Base-by-base conservation (phyloP, 1,140 invertebrate species). In the Muscidifurax raptorellus region DNA sequence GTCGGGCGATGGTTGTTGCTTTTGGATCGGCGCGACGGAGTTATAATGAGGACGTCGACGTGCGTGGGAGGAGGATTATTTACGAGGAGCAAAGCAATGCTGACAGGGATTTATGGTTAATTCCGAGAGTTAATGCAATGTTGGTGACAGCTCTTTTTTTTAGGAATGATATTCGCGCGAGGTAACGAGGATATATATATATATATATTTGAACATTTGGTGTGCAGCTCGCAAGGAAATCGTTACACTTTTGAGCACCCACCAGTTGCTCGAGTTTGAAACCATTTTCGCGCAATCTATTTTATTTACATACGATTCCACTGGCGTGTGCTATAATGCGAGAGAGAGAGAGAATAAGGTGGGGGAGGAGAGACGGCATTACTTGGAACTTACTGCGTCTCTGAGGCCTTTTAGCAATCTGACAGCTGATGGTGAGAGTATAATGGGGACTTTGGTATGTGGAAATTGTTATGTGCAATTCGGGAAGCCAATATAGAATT, bases 121-220 rank as follows among this genome's bases (percentile, higher is more conserved):
- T 59, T 59, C n/a, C 0, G 18, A 59, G 52, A n/a, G 22, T n/a
- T 59, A 40, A 59, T n/a, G 22, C 52, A n/a, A 59, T 59, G 22
- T 59, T 59, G 52, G 52, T 1, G 52, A 59, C 22, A 59, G 52
- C 18, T 22, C 6, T 59, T 59, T 13, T 15, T 47, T 47, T 47
- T 10, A 59, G 52, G 18, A 59, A 59, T 59, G 52, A 59, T 59
- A 59, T 59, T 22, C 18, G 52, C 2, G 7, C 18, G 5, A 59
- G 18, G 52, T 59, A 59, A 59, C 52, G 52, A n/a, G 52, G 22
- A 59, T 59, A 59, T 59, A 78, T 85, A 85, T 75, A 59, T 36
- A 52, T 52, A 52, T 52, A 78, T 85, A 85, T 76, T 66, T 36
- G 44, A 83, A 25, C 75, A 83, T 80, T 77, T 82, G 83, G 69